Conservation (phyloP, 1,140 invertebrate species). For the Zophobas morio region DNA sequence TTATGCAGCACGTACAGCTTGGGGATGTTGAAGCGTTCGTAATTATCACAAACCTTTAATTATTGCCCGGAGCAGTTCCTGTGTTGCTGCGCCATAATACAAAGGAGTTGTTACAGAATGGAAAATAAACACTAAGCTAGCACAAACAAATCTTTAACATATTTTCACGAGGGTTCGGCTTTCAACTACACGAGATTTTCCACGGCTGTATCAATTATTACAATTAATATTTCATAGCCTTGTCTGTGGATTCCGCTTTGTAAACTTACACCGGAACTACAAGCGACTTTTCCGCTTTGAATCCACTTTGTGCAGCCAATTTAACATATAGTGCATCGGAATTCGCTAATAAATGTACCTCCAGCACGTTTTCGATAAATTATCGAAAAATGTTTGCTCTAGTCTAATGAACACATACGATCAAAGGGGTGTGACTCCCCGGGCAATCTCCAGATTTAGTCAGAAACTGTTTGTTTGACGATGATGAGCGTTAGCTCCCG, state of each 20-base stretch:
- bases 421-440: neutral
- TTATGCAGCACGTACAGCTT: constrained; percentile 49
- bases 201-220: constrained; percentile 42
- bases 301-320: too few species aligned
- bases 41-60: constrained; percentile 59
- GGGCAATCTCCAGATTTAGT: neutral
- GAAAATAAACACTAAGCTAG: constrained; percentile 59
- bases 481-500: too few species aligned
- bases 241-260: constrained; percentile 18
- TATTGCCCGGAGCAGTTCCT: constrained; percentile 54
- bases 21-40: constrained; percentile 49
- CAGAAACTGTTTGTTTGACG: neutral
- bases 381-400: neutral
- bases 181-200: constrained; percentile 41
- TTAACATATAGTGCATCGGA: too few species aligned
- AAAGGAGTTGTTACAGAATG: constrained; percentile 53
- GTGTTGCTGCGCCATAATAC: constrained; percentile 40
- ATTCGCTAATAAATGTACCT: neutral
- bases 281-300: too few species aligned
- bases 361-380: neutral
- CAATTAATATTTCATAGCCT: constrained; percentile 46
- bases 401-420: neutral
- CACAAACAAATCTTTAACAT: constrained; percentile 54
- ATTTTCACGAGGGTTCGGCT: constrained; percentile 46
- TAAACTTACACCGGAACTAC: constrained; percentile 16